Base-by-base conservation (phyloP, 2,888 invertebrate species). In the Coronaproctus castanopsis region DNA sequence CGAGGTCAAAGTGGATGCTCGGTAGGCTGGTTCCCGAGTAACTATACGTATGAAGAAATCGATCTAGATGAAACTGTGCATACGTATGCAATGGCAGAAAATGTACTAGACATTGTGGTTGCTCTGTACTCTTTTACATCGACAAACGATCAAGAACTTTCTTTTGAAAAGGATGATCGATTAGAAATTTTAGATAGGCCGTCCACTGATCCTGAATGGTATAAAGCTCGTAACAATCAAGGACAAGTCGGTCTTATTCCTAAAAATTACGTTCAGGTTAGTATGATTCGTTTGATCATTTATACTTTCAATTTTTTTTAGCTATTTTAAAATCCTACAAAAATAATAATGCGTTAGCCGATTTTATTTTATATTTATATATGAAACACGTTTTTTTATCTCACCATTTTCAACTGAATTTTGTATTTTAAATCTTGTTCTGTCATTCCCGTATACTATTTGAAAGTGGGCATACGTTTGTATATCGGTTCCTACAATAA, bases 131-230 rank as follows among this genome's bases (percentile, higher is more conserved):
- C 88, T 65, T 92, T 92, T 73, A 85, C 86, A 64, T 88, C 92
- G 22, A 90, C 89, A 73, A 91, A 89, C 73, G 90, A 90, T 71
- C 93, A 95, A 72, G 96, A 97, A 75, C 75, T 97, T 66, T 89
- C 90, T 65, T 97, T 96, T 73, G 91, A 93, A 72, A 96, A 96
- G 71, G 93, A 93, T 57, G 97, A 98, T 75, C 80, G 90, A 57
- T 76, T 98, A 66, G 95, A 96, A 75, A 91, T 98, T 67, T 78
- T 98, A 64, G 96, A 96, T 76, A 83, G 95, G 70, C 96, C 97
- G 8, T 82, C 87, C 3, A 87, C 92, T 63, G 98, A 98, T 78
- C 97, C 98, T 8, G 97, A 98, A 76, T 98, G 98, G 98, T 92
- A 86, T 78, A 87, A 88, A 71, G 97, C 97, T 59, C 78, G 93